A percentile compares a stretch with the other conserved stretches of the same genome.
Conservation (phyloP, 2,797 vertebrate genomes). For the Parotocinclus haroldoi region DNA sequence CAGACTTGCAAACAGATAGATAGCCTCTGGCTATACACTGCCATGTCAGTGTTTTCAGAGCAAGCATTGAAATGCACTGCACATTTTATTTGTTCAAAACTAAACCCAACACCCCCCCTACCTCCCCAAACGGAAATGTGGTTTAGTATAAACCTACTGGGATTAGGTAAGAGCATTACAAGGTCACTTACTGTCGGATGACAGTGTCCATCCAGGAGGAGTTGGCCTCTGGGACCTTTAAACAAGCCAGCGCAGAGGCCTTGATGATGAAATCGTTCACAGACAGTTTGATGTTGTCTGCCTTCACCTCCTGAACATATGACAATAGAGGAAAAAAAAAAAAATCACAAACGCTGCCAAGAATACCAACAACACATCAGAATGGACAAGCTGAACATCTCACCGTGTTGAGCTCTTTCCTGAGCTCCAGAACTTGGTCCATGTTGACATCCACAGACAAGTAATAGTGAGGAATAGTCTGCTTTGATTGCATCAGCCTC, state of each 20-base stretch:
- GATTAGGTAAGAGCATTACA: no score
- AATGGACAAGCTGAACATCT: slow-evolving; percentile 27
- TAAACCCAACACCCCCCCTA: no score
- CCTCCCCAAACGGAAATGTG: no score
- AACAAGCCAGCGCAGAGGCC: slow-evolving; percentile 90
- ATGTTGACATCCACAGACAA: slow-evolving; percentile 93
- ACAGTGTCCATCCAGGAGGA: slow-evolving; percentile 98
- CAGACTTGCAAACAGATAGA: no score
- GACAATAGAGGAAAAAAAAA: neutral
- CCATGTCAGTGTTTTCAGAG: no score
- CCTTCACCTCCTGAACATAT: slow-evolving; percentile 78
- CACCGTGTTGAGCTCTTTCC: slow-evolving; percentile 91
- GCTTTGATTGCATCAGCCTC: slow-evolving; percentile 94
- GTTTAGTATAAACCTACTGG: no score
- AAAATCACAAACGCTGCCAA: neutral
- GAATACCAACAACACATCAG: neutral
- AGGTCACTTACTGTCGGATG: slow-evolving; percentile 87
- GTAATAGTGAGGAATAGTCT: slow-evolving; percentile 98
- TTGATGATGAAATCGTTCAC: slow-evolving; percentile 98
- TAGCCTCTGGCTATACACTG: no score
- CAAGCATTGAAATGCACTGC: no score
- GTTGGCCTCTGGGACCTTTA: slow-evolving; percentile 97
- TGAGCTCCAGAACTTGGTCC: slow-evolving; percentile 87
- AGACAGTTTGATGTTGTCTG: slow-evolving; percentile 87
- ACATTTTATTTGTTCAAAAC: no score